A percentile compares a stretch with the other conserved stretches of the same genome.
phyloP scores from a whole-genome alignment of 2,888 invertebrate species.

The Invenusta paracnida region DNA sequence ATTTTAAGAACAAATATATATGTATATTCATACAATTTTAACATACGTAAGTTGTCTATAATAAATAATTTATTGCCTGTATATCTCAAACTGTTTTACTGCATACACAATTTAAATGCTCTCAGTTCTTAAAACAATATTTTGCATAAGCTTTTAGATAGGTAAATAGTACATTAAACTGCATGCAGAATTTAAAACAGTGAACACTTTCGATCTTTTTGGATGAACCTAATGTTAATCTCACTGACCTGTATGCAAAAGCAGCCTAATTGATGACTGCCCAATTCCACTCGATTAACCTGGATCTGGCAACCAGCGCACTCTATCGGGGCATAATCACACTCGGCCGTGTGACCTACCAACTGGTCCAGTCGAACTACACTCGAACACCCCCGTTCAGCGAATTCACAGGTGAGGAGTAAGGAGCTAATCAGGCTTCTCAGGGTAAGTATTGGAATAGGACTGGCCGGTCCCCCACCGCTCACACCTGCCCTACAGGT shows the following conservation, averaged over 20 bases:
- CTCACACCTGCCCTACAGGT: slow-evolving; percentile 50
- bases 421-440: slow-evolving; percentile 54
- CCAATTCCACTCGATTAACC: slow-evolving; percentile 50
- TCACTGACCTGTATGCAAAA: slow-evolving; percentile 50
- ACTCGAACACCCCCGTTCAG: slow-evolving; percentile 51
- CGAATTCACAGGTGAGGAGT: slow-evolving; percentile 51
- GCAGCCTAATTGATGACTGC: slow-evolving; percentile 53
- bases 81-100: too few relatives aligned
- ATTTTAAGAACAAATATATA: too few relatives aligned
- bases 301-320: slow-evolving; percentile 53
- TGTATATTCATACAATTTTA: too few relatives aligned
- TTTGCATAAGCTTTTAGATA: too few relatives aligned
- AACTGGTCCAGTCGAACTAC: slow-evolving; percentile 51
- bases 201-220: too few relatives aligned
- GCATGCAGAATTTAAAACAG: too few relatives aligned
- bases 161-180: too few relatives aligned
- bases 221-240: too few relatives aligned
- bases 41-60: too few relatives aligned
- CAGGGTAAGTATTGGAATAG: slow-evolving; percentile 53
- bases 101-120: too few relatives aligned
- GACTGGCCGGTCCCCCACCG: slow-evolving; percentile 47
- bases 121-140: too few relatives aligned
- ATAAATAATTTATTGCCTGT: too few relatives aligned
- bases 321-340: slow-evolving; percentile 51
- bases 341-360: slow-evolving; percentile 49